These are phyloP conservation scores for Amblyornis subalaris DNA, from an alignment of 2,113 vertebrate species.

Conservation along the genomic window DNA sequence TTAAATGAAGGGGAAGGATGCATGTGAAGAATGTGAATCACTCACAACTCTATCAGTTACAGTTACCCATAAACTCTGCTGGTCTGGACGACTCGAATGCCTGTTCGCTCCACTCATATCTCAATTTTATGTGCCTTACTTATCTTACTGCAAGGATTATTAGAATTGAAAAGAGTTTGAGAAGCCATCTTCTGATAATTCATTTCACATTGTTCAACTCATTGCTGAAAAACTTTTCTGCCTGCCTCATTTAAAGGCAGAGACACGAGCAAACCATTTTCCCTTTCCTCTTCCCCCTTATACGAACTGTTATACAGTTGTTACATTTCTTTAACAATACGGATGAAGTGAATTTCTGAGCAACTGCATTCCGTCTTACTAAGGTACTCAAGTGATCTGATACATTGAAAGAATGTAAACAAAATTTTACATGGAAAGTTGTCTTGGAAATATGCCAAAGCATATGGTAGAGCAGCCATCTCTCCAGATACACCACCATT, in stretches of 20 bases:
- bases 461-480: neutral
- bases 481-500: neutral
- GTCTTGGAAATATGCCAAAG: neutral
- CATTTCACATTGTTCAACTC: neutral
- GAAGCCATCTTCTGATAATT: neutral
- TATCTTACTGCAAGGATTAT: neutral
- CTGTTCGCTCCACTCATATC: rapidly evolving
- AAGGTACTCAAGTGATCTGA: neutral
- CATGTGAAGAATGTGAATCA: neutral
- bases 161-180: neutral
- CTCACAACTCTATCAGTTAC: neutral
- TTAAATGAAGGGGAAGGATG: neutral
- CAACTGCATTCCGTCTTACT: neutral
- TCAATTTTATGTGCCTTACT: neutral
- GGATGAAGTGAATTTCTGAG: neutral
- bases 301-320: neutral
- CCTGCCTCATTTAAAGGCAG: neutral
- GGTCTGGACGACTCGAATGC: rapidly evolving
- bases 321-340: neutral
- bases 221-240: neutral
- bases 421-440: neutral
- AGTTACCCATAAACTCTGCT: neutral
- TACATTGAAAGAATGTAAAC: neutral
- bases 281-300: neutral
- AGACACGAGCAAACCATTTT: neutral